phyloP scores from a whole-genome alignment of 1,140 invertebrate genomes.

The Eciton burchellii region DNA sequence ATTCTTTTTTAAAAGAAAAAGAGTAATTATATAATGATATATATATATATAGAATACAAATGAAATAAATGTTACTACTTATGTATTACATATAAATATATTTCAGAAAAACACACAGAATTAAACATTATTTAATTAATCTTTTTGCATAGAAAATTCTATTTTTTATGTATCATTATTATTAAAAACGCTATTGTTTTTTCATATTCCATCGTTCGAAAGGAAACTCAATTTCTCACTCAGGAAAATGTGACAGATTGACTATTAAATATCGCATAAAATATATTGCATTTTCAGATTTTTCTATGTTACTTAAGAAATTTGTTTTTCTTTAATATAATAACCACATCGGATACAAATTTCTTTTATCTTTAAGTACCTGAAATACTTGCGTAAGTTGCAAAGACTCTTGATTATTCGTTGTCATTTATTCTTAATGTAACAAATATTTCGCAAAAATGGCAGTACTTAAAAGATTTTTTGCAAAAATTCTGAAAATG shows the following conservation, averaged over 20 bases:
- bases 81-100: slow-evolving; percentile 19
- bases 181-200: neutral
- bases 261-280: slow-evolving; percentile 2
- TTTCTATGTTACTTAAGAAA: neutral
- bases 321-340: neutral
- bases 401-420: slow-evolving; percentile 2
- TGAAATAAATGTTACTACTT: neutral
- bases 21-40: no score
- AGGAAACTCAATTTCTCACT: neutral
- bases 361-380: slow-evolving; percentile 26
- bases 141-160: neutral
- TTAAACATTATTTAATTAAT: neutral
- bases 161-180: neutral
- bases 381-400: neutral
- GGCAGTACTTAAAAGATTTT: slow-evolving; percentile 19
- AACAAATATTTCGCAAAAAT: neutral
- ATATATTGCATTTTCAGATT: neutral
- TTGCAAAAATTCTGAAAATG: neutral
- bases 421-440: neutral
- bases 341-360: neutral
- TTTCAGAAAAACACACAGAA: neutral
- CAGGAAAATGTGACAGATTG: slow-evolving; percentile 19
- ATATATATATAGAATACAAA: no score
- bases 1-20: no score
- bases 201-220: neutral